A percentile compares a stretch with the other conserved stretches of the same genome.
Conservation (phyloP, 1,140 invertebrate genomes). For the Danaus melanippus region DNA sequence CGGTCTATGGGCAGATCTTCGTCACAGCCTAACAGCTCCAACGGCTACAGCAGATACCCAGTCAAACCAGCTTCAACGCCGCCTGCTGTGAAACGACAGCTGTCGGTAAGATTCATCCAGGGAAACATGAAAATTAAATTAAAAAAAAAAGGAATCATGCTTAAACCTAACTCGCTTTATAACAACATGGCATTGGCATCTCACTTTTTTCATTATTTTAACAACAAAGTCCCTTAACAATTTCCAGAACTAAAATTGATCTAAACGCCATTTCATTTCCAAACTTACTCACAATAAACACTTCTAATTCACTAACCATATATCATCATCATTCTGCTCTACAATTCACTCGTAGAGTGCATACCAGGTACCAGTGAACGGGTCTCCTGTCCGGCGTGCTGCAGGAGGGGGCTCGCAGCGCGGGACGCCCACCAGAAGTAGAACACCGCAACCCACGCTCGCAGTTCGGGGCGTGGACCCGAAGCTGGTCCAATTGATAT, state of each 20-base stretch:
- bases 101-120: conserved; percentile 75
- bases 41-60: conserved; percentile 72
- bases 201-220: no score
- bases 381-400: conserved; percentile 77
- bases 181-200: no score
- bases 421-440: conserved; percentile 56
- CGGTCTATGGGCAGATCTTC: conserved; percentile 84
- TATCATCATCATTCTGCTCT: conserved; percentile 20
- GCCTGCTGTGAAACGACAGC: conserved; percentile 84
- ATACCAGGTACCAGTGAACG: conserved; percentile 58
- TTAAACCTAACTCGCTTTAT: no score
- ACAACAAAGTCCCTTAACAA: no score
- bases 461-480: conserved; percentile 86
- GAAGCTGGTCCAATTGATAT: conserved; percentile 88
- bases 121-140: no score
- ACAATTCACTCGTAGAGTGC: conserved; percentile 31
- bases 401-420: conserved; percentile 61
- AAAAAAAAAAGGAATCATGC: no score
- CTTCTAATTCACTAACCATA: conserved; percentile 22
- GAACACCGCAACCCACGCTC: conserved; percentile 62
- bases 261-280: no score
- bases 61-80: conserved; percentile 84
- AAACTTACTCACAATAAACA: no score
- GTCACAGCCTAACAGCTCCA: conserved; percentile 66
- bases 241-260: no score